phyloP scores from a whole-genome alignment of 2,113 vertebrate genomes.

The Oplegnathus fasciatus region DNA sequence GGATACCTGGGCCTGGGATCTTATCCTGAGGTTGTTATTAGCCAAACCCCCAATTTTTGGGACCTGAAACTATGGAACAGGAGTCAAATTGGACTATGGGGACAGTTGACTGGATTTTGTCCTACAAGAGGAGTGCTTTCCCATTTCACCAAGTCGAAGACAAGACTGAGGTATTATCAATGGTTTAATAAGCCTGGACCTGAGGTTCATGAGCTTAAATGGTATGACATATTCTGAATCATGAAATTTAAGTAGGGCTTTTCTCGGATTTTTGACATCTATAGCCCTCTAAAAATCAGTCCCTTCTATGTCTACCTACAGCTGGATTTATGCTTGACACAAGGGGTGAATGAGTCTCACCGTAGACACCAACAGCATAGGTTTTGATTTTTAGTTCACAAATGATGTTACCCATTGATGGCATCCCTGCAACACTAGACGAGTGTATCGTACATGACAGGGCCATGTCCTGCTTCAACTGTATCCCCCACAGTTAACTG shows the following conservation, averaged over 20 bases:
- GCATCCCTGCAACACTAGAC: too few relatives aligned
- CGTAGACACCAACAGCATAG: too few relatives aligned
- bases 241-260: background rate
- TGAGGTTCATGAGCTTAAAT: background rate
- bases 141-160: background rate
- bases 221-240: background rate
- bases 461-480: too few relatives aligned
- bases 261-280: background rate
- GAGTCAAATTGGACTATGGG: background rate
- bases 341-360: background rate
- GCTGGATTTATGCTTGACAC: background rate
- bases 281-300: background rate
- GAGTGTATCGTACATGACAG: too few relatives aligned
- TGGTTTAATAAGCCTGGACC: background rate
- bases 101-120: background rate
- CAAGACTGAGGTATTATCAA: background rate
- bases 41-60: too few relatives aligned
- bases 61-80: background rate
- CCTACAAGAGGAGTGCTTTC: background rate
- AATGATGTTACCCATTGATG: too few relatives aligned
- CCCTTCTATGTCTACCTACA: background rate
- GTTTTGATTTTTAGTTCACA: too few relatives aligned
- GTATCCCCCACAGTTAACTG: too few relatives aligned
- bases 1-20: background rate
- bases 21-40: too few relatives aligned